These are phyloP conservation scores for Plagodis dolabraria DNA, from an alignment of 2,888 invertebrate genomes.

Conservation along the genomic window DNA sequence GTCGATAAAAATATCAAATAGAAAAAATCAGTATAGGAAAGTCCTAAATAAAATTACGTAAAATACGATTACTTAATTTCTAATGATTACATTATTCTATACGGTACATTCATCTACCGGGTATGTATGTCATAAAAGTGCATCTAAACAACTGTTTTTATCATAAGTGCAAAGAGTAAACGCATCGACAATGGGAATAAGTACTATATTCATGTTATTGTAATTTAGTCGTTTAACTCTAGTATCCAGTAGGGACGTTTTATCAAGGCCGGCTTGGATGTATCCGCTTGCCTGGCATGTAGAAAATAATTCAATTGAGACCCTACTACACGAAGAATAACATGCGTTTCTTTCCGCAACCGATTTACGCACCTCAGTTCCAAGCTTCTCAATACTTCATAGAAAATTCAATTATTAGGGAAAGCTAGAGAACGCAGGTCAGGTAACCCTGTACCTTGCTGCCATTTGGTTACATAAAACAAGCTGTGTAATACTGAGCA, in stretches of 20 bases:
- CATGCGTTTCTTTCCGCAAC: too few species aligned
- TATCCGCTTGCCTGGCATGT: too few species aligned
- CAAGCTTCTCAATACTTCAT: too few species aligned
- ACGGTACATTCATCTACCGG: conserved; percentile 36
- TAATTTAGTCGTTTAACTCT: conserved; percentile 30
- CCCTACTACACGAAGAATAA: too few species aligned
- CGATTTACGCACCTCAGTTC: too few species aligned
- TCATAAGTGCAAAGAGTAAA: conserved; percentile 30
- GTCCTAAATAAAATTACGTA: conserved; percentile 69
- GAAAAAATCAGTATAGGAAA: conserved; percentile 70
- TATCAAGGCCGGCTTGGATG: too few species aligned
- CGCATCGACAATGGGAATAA: conserved; percentile 19
- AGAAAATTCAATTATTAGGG: too few species aligned
- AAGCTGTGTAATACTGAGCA: too few species aligned
- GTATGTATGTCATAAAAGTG: conserved; percentile 33
- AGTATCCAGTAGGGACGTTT: conserved; percentile 11
- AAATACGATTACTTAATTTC: conserved; percentile 51
- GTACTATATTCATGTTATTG: conserved; percentile 33
- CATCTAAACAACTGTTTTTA: conserved; percentile 37
- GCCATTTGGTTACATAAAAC: too few species aligned
- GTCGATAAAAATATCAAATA: conserved; percentile 70
- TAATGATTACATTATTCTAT: conserved; percentile 70
- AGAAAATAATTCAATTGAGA: too few species aligned
- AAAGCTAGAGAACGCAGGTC: too few species aligned
- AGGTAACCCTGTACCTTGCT: too few species aligned